Base-by-base conservation (phyloP, 1,140 invertebrate species). In the Orius insidiosus region DNA sequence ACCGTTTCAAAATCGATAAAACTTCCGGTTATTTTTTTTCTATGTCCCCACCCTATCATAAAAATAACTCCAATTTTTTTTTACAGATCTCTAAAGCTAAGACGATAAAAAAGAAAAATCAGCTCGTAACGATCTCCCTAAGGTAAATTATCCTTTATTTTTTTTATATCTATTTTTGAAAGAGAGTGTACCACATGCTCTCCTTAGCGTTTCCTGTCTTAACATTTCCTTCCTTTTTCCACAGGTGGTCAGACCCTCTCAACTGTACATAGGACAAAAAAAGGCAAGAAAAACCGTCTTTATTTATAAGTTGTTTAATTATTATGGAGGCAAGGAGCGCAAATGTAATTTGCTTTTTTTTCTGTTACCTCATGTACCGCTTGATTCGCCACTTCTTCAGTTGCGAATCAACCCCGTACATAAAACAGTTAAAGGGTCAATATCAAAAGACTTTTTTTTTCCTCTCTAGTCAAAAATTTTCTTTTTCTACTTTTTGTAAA, bases 401-500 rank as follows among this genome's bases (percentile, higher is more conserved):
- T 40, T 15, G 7, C 14, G 8, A 40, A 40, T 40, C 18, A 40
- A 10, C 18, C 15, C 7, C 9, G 38, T 14, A 14, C 38, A 40
- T 40, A 15, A 9, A 14, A 7, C 35, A 14, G n/a, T 36, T 36
- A 24, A 24, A 24, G 24, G 24, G 24, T 24, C 24, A 24, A 38
- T 46, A 13, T 45, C 16, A 15, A 37, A 48, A 48, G 46, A 48
- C 46, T 48, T 48, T 48, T 40, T 42, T 30, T 15, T 48, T 48
- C 41, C 16, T 48, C 42, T 48, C 46, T 48, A 48, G 46, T 46
- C 45, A 46, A 46, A 46, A 37, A 39, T 48, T 38, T 47, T 48
- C 3, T 11, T 43, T 43, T 15, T 43, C 14, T 15, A 30, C 24
- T 30, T 18, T 41, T 43, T 43, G 41, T 43, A 43, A 43, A 43